Conservation (phyloP, 2,888 invertebrate genomes). For the Trissolcus japonicus region DNA sequence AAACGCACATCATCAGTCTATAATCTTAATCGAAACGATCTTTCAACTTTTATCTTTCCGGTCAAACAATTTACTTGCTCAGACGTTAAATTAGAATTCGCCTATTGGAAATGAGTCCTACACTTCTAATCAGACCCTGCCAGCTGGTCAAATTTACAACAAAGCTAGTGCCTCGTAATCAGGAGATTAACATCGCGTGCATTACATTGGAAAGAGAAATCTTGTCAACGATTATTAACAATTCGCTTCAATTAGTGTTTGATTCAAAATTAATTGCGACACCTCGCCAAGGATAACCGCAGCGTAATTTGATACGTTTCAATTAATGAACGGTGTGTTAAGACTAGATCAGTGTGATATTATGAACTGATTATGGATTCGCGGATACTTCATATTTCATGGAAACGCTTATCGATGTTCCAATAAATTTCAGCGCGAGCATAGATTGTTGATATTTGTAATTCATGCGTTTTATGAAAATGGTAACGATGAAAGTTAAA, state of each 20-base stretch:
- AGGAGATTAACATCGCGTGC: no score
- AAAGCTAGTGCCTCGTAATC: no score
- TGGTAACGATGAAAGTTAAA: no score
- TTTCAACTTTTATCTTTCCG: constrained; percentile 4
- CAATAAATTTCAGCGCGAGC: constrained; percentile 27
- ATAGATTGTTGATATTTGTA: background rate
- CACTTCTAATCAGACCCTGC: no score
- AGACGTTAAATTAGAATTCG: no score
- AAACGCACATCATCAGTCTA: constrained; percentile 11
- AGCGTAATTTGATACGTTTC: constrained; percentile 27
- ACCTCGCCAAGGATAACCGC: constrained; percentile 6
- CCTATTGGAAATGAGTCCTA: no score
- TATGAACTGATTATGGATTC: constrained; percentile 37
- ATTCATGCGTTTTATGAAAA: no score
- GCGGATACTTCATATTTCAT: constrained; percentile 40
- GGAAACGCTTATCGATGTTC: constrained; percentile 26
- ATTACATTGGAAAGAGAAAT: constrained; percentile 2
- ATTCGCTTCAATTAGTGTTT: constrained; percentile 27
- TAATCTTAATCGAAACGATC: constrained; percentile 16
- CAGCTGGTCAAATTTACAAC: no score
- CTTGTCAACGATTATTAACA: constrained; percentile 25
- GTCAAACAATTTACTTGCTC: no score
- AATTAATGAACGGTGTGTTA: constrained; percentile 40
- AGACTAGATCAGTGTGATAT: constrained; percentile 34
- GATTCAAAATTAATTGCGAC: constrained; percentile 38